Percentiles rank a stretch among this genome's conserved stretches.
These are phyloP conservation scores for Heliothis subflexa DNA, from an alignment of 1,140 invertebrate species.

Conservation along the genomic window DNA sequence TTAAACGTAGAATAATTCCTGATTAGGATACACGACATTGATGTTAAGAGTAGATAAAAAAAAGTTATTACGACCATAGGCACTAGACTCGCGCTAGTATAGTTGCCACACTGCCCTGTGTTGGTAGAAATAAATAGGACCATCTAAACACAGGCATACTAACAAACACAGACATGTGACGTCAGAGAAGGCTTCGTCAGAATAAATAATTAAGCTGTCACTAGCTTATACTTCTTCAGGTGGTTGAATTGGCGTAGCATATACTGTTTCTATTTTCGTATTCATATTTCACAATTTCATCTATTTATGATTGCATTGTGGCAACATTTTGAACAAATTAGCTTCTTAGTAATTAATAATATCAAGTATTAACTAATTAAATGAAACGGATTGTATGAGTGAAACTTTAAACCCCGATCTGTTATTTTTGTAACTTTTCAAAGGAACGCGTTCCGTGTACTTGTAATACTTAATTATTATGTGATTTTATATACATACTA, in stretches of 20 bases:
- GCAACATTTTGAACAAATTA: constrained; percentile 15
- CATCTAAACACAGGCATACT: no score
- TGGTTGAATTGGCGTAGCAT: background rate
- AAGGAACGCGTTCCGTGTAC: constrained; percentile 5
- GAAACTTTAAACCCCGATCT: constrained; percentile 26
- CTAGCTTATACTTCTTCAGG: constrained; percentile 2
- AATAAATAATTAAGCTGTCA: background rate
- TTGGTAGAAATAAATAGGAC: background rate
- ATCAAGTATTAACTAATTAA: constrained; percentile 9
- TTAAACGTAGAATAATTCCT: constrained; percentile 3
- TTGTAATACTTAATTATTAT: constrained; percentile 7
- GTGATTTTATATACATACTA: constrained; percentile 12
- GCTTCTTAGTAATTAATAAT: constrained; percentile 6
- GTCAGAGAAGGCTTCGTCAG: no score
- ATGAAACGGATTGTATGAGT: background rate
- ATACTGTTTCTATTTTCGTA: constrained; percentile 10
- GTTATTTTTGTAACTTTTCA: constrained; percentile 8
- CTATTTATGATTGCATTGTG: background rate
- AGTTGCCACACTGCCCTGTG: background rate
- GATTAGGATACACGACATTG: background rate
- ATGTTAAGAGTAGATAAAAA: constrained; percentile 11
- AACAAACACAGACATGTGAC: no score
- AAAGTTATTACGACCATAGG: background rate
- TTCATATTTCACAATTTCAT: constrained; percentile 14
- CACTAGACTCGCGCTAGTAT: background rate